A percentile compares a stretch with the other conserved stretches of the same genome.
phyloP scores from a whole-genome alignment of 2,113 vertebrate species.

The Phoxinus phoxinus region DNA sequence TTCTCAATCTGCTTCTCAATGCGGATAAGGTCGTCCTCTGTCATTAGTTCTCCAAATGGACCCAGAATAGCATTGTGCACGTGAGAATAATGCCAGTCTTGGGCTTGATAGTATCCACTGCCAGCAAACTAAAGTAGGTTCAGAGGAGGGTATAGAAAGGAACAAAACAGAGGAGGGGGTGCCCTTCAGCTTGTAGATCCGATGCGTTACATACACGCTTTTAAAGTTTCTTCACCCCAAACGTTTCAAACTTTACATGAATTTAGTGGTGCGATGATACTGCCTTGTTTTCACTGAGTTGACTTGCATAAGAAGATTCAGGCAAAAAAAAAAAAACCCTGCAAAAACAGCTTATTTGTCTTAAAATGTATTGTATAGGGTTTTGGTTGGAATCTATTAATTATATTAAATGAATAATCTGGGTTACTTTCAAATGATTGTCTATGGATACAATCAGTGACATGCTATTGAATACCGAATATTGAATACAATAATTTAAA shows the following conservation, averaged over 20 bases:
- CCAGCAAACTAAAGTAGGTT: conserved; percentile 85
- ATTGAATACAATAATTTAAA: not conserved
- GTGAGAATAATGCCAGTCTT: conserved; percentile 85
- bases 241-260: conserved; percentile 79
- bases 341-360: not conserved
- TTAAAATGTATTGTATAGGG: not conserved
- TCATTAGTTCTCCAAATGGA: conserved; percentile 90
- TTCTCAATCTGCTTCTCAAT: conserved; percentile 96
- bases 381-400: not conserved
- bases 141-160: conserved; percentile 77
- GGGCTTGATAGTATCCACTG: conserved; percentile 82
- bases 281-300: conserved; percentile 61
- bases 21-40: conserved; percentile 85
- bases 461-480: not conserved
- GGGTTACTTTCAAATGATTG: not conserved
- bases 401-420: not conserved
- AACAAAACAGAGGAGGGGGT: conserved; percentile 65
- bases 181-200: conserved; percentile 77
- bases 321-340: not conserved
- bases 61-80: conserved; percentile 83
- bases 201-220: conserved; percentile 66
- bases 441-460: conserved; percentile 3
- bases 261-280: conserved; percentile 90
- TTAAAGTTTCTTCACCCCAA: conserved; percentile 73
- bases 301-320: conserved; percentile 33